These are phyloP conservation scores for Atethmia centrago DNA, from an alignment of 2,888 invertebrate species.

Conservation along the genomic window DNA sequence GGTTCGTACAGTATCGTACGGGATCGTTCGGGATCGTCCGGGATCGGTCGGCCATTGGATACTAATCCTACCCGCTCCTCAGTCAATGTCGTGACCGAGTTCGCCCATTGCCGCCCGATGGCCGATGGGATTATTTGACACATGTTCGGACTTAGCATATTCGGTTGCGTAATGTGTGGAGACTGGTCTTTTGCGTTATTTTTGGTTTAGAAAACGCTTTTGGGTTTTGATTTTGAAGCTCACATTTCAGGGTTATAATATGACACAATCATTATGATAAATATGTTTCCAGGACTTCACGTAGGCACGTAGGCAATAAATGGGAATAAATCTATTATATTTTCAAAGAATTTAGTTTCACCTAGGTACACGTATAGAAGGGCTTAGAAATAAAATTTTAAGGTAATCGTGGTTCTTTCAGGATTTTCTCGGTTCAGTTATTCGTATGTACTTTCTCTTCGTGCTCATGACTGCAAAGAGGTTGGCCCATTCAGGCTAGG, in stretches of 20 bases:
- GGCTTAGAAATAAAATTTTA: background rate
- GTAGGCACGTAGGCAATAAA: background rate
- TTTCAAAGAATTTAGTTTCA: background rate
- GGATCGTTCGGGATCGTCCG: conserved; percentile 51
- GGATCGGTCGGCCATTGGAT: conserved; percentile 69
- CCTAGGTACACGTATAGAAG: background rate
- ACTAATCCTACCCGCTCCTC: conserved; percentile 78
- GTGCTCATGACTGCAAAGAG: conserved; percentile 20
- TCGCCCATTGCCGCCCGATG: conserved; percentile 68
- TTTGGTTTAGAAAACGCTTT: background rate
- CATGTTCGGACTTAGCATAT: conserved; percentile 73
- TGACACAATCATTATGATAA: background rate
- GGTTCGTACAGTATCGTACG: conserved; percentile 60
- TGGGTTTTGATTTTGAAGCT: conserved; percentile 3
- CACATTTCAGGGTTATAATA: background rate
- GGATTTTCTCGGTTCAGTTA: background rate
- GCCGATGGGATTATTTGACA: conserved; percentile 77
- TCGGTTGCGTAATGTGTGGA: conserved; percentile 23
- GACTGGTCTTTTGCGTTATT: conserved; percentile 25
- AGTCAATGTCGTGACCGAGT: conserved; percentile 77
- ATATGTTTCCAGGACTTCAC: background rate
- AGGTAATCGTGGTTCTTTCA: conserved; percentile 20
- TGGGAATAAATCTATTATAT: background rate
- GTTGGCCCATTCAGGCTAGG: conserved; percentile 41
- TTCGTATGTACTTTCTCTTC: conserved; percentile 4